These are phyloP conservation scores for Papilio polytes DNA, from an alignment of 1,140 invertebrate genomes.

Conservation along the genomic window DNA sequence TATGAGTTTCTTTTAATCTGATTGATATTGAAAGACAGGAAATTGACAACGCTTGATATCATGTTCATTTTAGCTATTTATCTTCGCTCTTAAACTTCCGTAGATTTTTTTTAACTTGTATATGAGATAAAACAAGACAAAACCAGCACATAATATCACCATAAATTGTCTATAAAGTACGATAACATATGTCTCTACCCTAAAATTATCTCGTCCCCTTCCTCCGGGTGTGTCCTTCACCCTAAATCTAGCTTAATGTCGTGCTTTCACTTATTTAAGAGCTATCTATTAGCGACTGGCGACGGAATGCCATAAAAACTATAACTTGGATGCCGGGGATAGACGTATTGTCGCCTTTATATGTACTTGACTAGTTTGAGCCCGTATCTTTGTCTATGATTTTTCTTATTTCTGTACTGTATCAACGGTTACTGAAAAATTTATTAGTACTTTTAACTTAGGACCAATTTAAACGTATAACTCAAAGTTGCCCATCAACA, in stretches of 20 bases:
- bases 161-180: background rate
- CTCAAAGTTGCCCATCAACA: too few species aligned
- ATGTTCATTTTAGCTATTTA: background rate
- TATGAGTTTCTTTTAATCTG: background rate
- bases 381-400: background rate
- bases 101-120: background rate
- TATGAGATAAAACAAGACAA: background rate
- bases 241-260: conserved; percentile 21
- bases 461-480: too few species aligned
- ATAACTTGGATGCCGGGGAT: background rate
- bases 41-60: background rate
- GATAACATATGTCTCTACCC: background rate
- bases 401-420: too few species aligned
- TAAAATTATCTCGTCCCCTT: conserved; percentile 11
- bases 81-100: background rate
- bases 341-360: background rate
- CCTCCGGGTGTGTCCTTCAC: background rate
- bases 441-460: too few species aligned
- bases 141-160: background rate
- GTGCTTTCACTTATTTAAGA: conserved; percentile 14
- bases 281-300: conserved; percentile 19
- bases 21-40: background rate
- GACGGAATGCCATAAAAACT: conserved; percentile 22
- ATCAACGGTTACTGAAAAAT: too few species aligned
- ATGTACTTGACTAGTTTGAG: background rate